Base-by-base conservation (phyloP, 2,797 vertebrate genomes). In the Molothrus aeneus region DNA sequence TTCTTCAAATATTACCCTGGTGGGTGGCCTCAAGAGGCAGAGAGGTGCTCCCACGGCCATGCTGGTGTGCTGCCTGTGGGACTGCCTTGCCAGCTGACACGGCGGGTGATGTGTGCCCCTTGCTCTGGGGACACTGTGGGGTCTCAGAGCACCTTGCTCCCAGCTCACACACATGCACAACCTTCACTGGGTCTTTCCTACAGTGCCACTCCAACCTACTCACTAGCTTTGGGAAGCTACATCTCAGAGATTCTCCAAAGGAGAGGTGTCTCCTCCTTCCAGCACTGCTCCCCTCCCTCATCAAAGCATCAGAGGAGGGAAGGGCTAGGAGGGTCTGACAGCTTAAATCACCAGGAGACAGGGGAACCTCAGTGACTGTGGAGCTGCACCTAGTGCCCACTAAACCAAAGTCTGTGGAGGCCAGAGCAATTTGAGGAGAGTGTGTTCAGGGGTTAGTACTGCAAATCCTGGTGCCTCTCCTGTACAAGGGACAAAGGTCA, bases 231-330 rank as follows among this genome's bases (percentile, higher is more conserved):
- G 61, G 70, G 47, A 70, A 84, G 34, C 14, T 51, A 18, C 25
- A 19, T 36, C 50, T 36, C 31, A n/a, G 73, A 79, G 8, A 38
- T 11, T 43, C 5, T 53, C 19, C 40, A 51, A 17, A 21, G 29
- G n/a, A 84, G 28, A 65, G 9, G 5, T 0, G 0, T 26, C 29
- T 61, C n/a, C 74, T 74, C 28, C 43, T 65, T 53, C 42, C 22
- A 25, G 29, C 40, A 43, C 48, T 70, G 68, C 42, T 47, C 16
- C 21, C 19, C 48, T 61, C 48, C 32, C 25, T 7, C 65, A 34
- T 18, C 48, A 51, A 31, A 77, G 17, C n/a, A 8, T 24, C 47
- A 31, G 32, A 42, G 17, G 11, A 75, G 40, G 47, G 29, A 48
- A 53, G 32, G 18, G 31, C 34, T 45, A 8, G 60, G 59, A 47